Conservation (phyloP, 2,797 vertebrate genomes). For the Clarias laeviceps region DNA sequence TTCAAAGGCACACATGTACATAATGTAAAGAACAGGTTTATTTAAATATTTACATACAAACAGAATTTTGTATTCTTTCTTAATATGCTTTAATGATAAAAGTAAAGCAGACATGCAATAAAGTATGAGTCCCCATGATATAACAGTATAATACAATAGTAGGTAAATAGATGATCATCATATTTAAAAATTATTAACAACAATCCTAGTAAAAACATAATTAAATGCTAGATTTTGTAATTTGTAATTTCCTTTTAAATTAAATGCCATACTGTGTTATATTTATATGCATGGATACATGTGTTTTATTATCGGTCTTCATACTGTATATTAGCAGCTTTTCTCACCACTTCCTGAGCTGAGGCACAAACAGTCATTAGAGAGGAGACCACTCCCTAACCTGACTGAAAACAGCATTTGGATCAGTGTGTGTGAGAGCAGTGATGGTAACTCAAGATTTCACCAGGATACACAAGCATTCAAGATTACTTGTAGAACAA, state of each 20-base stretch:
- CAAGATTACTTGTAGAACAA: not conserved
- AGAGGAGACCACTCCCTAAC: not conserved
- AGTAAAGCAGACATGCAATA: not conserved
- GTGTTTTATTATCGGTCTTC: slow-evolving; percentile 32
- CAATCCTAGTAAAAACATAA: not conserved
- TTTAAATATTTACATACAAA: slow-evolving; percentile 11
- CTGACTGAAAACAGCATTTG: slow-evolving; percentile 29
- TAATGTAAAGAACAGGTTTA: not conserved
- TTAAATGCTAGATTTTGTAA: not conserved
- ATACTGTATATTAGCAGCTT: slow-evolving; percentile 30
- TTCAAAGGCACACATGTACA: slow-evolving; percentile 5
- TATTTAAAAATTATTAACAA: not conserved
- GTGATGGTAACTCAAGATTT: slow-evolving; percentile 31
- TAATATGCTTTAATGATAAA: not conserved
- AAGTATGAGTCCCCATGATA: not conserved
- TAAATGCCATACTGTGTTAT: not conserved
- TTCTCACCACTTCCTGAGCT: not conserved
- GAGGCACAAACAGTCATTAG: not conserved
- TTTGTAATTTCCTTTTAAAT: not conserved
- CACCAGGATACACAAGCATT: slow-evolving; percentile 7
- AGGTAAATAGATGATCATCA: not conserved
- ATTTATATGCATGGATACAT: slow-evolving; percentile 3
- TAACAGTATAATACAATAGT: not conserved
- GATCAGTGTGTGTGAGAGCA: slow-evolving; percentile 1
- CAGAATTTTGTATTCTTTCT: not conserved